These are phyloP conservation scores for Papilio polyxenes DNA, from an alignment of 1,140 invertebrate species.

Conservation along the genomic window DNA sequence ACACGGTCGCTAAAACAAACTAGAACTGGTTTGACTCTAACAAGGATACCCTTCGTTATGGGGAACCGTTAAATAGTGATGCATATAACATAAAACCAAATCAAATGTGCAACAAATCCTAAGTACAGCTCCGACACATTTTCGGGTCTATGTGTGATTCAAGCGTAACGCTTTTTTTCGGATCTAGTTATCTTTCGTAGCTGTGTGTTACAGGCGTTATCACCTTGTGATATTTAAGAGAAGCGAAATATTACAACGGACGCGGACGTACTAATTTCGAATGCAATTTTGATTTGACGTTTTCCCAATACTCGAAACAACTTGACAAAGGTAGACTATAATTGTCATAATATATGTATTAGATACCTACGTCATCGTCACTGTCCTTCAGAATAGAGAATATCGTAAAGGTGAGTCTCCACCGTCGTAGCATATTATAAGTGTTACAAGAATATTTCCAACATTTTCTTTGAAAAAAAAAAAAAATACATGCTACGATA, in stretches of 20 bases:
- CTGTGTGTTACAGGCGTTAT: background rate
- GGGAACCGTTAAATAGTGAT: background rate
- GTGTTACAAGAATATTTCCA: too few relatives aligned
- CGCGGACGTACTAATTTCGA: background rate
- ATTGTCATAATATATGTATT: background rate
- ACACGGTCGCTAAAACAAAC: background rate
- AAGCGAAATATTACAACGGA: background rate
- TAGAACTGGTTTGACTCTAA: background rate
- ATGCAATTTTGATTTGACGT: background rate
- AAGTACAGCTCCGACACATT: too few relatives aligned
- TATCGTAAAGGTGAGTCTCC: background rate
- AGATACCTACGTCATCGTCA: background rate
- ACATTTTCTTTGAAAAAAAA: too few relatives aligned
- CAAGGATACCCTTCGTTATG: background rate
- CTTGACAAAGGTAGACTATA: background rate
- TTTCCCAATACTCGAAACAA: background rate
- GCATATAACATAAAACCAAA: too few relatives aligned
- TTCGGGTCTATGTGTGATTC: too few relatives aligned
- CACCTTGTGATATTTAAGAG: background rate
- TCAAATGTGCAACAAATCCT: too few relatives aligned
- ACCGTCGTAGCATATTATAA: background rate
- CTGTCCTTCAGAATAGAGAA: background rate
- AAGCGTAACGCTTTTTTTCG: background rate
- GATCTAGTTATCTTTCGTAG: background rate
- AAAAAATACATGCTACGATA: too few relatives aligned